Evolutionary conservation across 2,113 vertebrate genomes (phyloP).

Genomic region (Fregata magnificens): DNA sequence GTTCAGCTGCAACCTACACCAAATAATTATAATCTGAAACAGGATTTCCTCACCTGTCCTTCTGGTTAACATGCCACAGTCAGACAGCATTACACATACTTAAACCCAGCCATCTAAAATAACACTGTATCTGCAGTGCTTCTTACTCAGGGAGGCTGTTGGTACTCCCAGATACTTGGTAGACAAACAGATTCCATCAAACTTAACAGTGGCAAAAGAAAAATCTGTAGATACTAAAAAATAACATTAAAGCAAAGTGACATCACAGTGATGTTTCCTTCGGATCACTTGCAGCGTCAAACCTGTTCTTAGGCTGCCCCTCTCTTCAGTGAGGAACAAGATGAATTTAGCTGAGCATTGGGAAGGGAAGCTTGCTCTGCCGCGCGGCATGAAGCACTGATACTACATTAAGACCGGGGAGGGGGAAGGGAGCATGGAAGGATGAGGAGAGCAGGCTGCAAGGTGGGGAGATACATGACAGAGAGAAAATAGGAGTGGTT

Average conservation of each 20-base stretch:
- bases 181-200: neutral
- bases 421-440: neutral
- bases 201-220: neutral
- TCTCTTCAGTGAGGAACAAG: neutral
- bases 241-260: neutral
- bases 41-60: neutral
- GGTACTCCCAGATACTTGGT: neutral
- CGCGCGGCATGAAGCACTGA: neutral
- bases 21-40: neutral
- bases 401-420: neutral
- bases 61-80: neutral
- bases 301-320: neutral
- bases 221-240: neutral
- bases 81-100: neutral
- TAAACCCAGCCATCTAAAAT: neutral
- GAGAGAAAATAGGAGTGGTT: neutral
- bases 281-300: neutral
- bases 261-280: neutral
- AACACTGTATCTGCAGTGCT: neutral
- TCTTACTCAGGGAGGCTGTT: neutral
- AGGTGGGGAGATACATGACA: neutral
- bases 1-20: neutral
- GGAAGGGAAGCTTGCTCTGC: neutral
- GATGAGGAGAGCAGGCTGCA: neutral
- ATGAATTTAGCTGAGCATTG: neutral